Evolutionary conservation across 2,797 vertebrate genomes (phyloP).

Genomic region (Pampus argenteus): DNA sequence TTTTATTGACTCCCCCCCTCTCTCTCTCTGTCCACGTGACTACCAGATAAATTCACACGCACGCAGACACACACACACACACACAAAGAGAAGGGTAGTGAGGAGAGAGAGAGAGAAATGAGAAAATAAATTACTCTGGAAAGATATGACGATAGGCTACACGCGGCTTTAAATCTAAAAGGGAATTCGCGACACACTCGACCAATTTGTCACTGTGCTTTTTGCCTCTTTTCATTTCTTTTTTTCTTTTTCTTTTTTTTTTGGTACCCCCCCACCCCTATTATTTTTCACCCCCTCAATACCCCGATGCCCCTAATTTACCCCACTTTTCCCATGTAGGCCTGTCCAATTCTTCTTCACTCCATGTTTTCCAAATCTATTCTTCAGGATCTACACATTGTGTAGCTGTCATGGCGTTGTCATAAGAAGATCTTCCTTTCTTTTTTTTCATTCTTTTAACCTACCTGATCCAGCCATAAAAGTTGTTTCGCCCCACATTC

Average conservation of each 20-base stretch:
- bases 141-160: conserved; percentile 91
- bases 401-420: conserved; percentile 39
- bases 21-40: conserved; percentile 85
- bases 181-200: conserved; percentile 87
- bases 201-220: conserved; percentile 89
- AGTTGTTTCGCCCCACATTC: conserved; percentile 16
- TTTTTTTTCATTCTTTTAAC: conserved; percentile 26
- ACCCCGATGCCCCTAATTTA: conserved; percentile 78
- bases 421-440: conserved; percentile 28
- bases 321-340: conserved; percentile 65
- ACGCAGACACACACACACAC: conserved; percentile 74
- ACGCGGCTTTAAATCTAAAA: conserved; percentile 89
- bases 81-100: conserved; percentile 77
- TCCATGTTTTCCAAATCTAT: conserved; percentile 62
- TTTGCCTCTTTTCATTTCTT: conserved; percentile 84
- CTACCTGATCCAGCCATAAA: conserved; percentile 33
- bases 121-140: conserved; percentile 96
- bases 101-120: conserved; percentile 92
- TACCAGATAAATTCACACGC: conserved; percentile 84
- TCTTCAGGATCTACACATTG: conserved; percentile 46
- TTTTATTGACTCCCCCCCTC: conserved; percentile 86
- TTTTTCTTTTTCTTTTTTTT: too few species aligned
- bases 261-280: conserved; percentile 69
- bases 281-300: conserved; percentile 80
- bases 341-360: conserved; percentile 75